Evolutionary conservation across 1,140 invertebrate species (phyloP).

Genomic region (Grapholita molesta): DNA sequence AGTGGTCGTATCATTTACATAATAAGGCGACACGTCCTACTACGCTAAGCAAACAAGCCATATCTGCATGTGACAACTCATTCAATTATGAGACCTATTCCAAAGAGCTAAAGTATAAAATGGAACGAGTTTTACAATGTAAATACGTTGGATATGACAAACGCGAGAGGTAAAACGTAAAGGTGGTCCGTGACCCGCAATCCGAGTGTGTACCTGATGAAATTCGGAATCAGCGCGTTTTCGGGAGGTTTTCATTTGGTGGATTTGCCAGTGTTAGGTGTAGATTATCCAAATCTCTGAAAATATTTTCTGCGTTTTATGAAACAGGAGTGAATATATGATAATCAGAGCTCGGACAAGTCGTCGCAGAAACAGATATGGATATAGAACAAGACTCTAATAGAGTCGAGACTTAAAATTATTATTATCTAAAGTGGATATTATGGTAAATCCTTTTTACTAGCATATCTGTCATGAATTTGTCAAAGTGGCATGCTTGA

Average conservation of each 20-base stretch:
- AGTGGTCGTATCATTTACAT: constrained; percentile 10
- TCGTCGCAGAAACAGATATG: too few species aligned
- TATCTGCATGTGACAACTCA: not conserved
- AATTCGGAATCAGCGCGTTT: constrained; percentile 39
- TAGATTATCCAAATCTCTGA: not conserved
- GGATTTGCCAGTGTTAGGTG: not conserved
- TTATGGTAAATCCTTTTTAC: too few species aligned
- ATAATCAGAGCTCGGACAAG: too few species aligned
- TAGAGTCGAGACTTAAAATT: too few species aligned
- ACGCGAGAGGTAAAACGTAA: not conserved
- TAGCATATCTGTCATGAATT: too few species aligned
- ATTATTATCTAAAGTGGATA: too few species aligned
- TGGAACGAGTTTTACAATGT: not conserved
- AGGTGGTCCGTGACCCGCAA: constrained; percentile 9
- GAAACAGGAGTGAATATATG: too few species aligned
- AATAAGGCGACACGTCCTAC: constrained; percentile 8
- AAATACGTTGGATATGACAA: not conserved
- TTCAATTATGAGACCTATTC: not conserved
- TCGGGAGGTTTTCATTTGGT: not conserved
- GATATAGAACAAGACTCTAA: too few species aligned
- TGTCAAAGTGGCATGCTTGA: too few species aligned
- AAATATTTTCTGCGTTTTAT: not conserved
- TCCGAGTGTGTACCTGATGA: constrained; percentile 33
- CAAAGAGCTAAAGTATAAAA: not conserved
- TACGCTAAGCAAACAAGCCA: not conserved